Conservation (phyloP, 1,140 invertebrate species). For the Calycopis cecrops region DNA sequence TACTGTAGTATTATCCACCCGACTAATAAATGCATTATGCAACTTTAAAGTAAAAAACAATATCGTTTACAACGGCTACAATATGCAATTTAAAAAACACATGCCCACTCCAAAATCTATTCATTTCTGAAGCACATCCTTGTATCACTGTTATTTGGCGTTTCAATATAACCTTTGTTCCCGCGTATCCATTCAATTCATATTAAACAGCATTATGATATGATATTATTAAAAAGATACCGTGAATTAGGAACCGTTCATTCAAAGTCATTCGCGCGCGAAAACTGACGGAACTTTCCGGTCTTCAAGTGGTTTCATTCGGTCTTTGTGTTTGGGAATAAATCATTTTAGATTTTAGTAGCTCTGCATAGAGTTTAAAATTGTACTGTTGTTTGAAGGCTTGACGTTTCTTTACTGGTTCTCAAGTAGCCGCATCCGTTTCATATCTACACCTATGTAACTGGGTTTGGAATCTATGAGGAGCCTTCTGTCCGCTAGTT, state of each 20-base stretch:
- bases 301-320: slow-evolving; percentile 55
- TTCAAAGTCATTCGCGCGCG: slow-evolving; percentile 51
- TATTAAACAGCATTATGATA: slow-evolving; percentile 47
- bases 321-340: slow-evolving; percentile 25
- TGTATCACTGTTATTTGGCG: slow-evolving; percentile 34
- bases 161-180: slow-evolving; percentile 36
- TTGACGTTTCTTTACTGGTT: slow-evolving; percentile 24
- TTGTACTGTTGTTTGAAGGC: slow-evolving; percentile 10
- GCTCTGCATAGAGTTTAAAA: slow-evolving; percentile 26
- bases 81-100: slow-evolving; percentile 24
- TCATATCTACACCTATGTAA: slow-evolving; percentile 15
- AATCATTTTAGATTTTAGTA: background rate
- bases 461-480: slow-evolving; percentile 2
- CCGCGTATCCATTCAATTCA: slow-evolving; percentile 34
- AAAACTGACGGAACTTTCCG: slow-evolving; percentile 61
- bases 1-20: no score
- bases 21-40: background rate
- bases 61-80: slow-evolving; percentile 23
- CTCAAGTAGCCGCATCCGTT: slow-evolving; percentile 49
- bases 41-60: slow-evolving; percentile 21
- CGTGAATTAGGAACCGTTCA: slow-evolving; percentile 45
- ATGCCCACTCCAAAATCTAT: slow-evolving; percentile 33
- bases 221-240: slow-evolving; percentile 65
- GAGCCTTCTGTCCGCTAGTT: no score
- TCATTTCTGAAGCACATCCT: slow-evolving; percentile 29